Base-by-base conservation (phyloP, 2,113 vertebrate species). In the Riparia riparia region DNA sequence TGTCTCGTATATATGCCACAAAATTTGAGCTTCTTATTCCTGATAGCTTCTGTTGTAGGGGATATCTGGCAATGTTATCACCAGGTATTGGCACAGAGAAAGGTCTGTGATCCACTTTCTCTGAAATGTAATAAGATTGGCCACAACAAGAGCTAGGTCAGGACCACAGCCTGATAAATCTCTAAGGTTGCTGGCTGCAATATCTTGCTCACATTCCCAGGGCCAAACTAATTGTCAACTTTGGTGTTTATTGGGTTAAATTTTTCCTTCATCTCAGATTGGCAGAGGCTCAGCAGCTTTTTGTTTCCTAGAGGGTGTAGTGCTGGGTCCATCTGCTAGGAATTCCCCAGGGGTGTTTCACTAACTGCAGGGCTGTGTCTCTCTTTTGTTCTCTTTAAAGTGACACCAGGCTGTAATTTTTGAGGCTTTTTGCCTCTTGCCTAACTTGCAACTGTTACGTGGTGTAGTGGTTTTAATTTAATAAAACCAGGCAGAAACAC, bases 321-420 rank as follows among this genome's bases (percentile, higher is more conserved):
- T 68, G 34, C 70, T 56, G 28, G 14, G 74, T 87, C 70, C 90
- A 87, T 91, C 85, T 94, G 94, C 78, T 68, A 79, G 41, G 76
- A 89, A 91, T 82, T 82, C 85, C 85, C 85, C 53, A 65, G 70
- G 65, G 92, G 60, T 28, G 21, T 79, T 91, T 85, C 92, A 79
- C 41, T 89, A 84, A 82, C 37, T 49, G 53, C 31, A 89, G 26
- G 16, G 49, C 70, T 89, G 65, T 85, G 84, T 17, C 34, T 82
- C 24, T 89, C 73, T 87, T 58, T 60, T 71, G 24, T 17, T 71
- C 74, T 51, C 49, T 41, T 60, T 22, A 24, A 54, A 80, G 10
- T 17, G 22, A 60, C 42, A 37, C 4, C 34, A 21, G 15, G n/a
- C 41, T 82, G 63, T 58, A 28, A 49, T 64, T 91, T 90, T 76